Percentiles rank a stretch among this genome's conserved stretches.
Evolutionary conservation across 2,113 vertebrate genomes (phyloP).

Genomic region (Stomatorhinus ivindoensis): DNA sequence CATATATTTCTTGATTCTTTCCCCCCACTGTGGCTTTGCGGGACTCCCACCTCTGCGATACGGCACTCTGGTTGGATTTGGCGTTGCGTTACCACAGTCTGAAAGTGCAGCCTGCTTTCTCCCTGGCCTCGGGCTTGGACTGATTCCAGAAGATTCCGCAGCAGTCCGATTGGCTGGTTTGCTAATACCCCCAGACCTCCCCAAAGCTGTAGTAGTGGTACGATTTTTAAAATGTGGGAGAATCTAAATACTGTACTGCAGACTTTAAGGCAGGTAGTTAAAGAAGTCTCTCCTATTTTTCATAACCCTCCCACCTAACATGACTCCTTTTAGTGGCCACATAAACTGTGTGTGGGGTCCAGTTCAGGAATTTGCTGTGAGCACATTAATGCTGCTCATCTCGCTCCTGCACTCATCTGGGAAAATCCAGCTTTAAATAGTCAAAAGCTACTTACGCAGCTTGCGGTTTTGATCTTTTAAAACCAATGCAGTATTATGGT

Average conservation of each 20-base stretch:
- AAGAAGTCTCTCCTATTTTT: background rate
- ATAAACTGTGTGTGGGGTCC: background rate
- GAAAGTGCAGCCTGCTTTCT: background rate
- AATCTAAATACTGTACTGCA: background rate
- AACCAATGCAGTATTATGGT: background rate
- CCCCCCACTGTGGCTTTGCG: background rate
- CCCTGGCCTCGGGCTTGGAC: background rate
- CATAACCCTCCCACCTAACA: background rate
- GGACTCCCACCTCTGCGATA: background rate
- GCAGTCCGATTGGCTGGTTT: background rate
- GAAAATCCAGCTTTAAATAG: background rate
- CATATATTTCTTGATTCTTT: background rate
- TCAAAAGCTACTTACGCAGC: background rate
- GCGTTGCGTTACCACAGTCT: background rate
- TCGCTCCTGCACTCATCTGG: background rate
- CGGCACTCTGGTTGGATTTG: background rate
- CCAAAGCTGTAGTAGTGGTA: background rate
- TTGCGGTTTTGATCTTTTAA: background rate
- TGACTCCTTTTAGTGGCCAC: background rate
- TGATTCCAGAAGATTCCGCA: background rate
- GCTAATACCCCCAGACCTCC: background rate
- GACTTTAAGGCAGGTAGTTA: background rate
- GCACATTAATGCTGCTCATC: background rate
- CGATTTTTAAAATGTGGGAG: background rate
- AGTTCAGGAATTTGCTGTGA: background rate